Evolutionary conservation across 2,888 invertebrate species (phyloP), one percentile per base, ranked within the genome.

Genomic region (Cheilosia vulpina): DNA sequence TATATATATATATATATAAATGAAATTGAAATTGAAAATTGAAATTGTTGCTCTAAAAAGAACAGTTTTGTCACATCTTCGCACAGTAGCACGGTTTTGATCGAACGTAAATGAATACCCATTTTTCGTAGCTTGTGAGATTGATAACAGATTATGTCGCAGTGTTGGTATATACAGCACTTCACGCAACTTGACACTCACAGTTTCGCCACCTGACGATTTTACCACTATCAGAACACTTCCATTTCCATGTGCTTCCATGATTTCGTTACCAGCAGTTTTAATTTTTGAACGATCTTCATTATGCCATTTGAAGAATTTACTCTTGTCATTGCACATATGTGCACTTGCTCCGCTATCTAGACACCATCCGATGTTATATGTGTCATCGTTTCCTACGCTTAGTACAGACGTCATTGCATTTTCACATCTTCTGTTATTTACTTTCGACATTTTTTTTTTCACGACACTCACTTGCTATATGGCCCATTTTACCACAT

Each of bases 261-360:
- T 21, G 6, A 19, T 7, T 41, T 62, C 41, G 13, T 34, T 45
- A 41, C 69, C 62, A 31, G 71, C 78, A 11, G 71, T 71, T 38
- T 71, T 52, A 27, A 78, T 78, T 43, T 17, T 11, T 21, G 21
- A 27, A 13, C 7, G 21, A 47, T 58, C n/a, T 4, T 19, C n/a
- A n/a, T 21, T 41, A 52, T 38, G 5, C 53, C 50, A 66, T 27
- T 66, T 19, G 13, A 47, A 19, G 38, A 76, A 76, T 38, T 76
- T 68, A 11, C 17, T 71, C 31, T 57, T 71, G 19, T 71, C 57
- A 38, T 71, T 78, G 38, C 55, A 71, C 78, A 63, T 71, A 4
- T 69, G 62, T 21, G 60, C 50, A 53, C 69, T 69, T 4, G 69
- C 68, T 15, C 68, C 69, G 24, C 57, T 76, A n/a, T 75, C 69